phyloP scores from a whole-genome alignment of 1,140 invertebrate genomes.

The Solen grandis region DNA sequence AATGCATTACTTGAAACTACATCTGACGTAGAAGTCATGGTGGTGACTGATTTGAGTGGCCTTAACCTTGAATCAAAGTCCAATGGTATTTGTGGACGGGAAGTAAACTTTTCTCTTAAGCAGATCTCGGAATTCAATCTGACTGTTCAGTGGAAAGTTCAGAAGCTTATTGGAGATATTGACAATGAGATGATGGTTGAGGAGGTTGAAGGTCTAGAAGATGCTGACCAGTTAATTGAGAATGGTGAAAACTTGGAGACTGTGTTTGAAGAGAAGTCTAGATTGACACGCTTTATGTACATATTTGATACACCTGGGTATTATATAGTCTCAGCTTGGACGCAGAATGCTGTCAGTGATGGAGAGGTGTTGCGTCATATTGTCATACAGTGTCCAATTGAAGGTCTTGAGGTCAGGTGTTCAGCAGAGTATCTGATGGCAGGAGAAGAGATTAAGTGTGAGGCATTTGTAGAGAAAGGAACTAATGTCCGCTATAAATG shows the following conservation, averaged over 20 bases:
- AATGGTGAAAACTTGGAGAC: background rate
- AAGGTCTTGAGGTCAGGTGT: constrained; percentile 11
- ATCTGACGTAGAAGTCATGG: background rate
- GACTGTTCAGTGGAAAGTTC: background rate
- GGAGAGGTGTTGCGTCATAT: background rate
- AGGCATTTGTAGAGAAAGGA: constrained; percentile 9
- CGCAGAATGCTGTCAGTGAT: constrained; percentile 7
- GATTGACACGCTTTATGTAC: background rate
- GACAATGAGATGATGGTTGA: background rate
- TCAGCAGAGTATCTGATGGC: background rate
- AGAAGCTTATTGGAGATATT: constrained; percentile 1
- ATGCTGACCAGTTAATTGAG: background rate
- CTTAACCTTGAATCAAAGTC: background rate
- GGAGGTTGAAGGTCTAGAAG: background rate
- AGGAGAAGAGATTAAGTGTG: constrained; percentile 12
- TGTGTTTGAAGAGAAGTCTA: background rate
- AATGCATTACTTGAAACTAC: background rate
- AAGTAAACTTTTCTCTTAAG: background rate
- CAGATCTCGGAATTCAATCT: constrained; percentile 5
- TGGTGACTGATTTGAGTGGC: constrained; percentile 3
- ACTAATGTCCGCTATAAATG: constrained; percentile 20
- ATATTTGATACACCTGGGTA: constrained; percentile 4
- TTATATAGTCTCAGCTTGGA: background rate
- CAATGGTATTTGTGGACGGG: background rate
- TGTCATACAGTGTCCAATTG: constrained; percentile 27